Conservation (phyloP, 2,888 invertebrate genomes). For the Dasysyrphus albostriatus region DNA sequence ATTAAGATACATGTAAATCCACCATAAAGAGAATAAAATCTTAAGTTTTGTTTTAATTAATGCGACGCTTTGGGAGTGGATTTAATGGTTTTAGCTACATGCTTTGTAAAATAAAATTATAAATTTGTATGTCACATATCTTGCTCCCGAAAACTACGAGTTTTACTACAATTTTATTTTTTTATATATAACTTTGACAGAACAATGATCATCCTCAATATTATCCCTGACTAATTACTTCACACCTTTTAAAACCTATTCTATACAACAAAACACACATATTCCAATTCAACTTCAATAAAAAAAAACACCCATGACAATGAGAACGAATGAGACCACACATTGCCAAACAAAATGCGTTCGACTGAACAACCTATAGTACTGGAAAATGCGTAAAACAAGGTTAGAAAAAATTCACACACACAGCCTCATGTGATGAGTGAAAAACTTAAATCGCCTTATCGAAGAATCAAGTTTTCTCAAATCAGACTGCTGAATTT, state of each 20-base stretch:
- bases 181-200: too few species aligned
- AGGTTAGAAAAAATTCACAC: conserved; percentile 58
- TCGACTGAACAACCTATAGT: conserved; percentile 53
- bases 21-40: too few species aligned
- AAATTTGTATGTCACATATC: too few species aligned
- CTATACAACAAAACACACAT: conserved; percentile 46
- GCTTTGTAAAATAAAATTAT: too few species aligned
- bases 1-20: too few species aligned
- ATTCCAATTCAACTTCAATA: conserved; percentile 31
- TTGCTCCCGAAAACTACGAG: too few species aligned
- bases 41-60: too few species aligned
- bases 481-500: not conserved
- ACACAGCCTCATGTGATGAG: conserved; percentile 36
- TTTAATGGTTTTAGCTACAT: too few species aligned
- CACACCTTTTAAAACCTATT: conserved; percentile 49
- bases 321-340: conserved; percentile 55
- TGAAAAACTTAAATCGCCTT: conserved; percentile 29
- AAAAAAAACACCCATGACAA: conserved; percentile 37
- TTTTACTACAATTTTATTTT: too few species aligned
- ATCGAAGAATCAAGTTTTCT: conserved; percentile 13
- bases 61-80: too few species aligned
- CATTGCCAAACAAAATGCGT: conserved; percentile 37
- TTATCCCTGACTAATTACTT: conserved; percentile 68
- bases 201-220: conserved; percentile 6
- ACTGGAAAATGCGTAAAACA: conserved; percentile 72